Base-by-base conservation (phyloP, 2,888 invertebrate genomes). In the Leucophora obtusa region DNA sequence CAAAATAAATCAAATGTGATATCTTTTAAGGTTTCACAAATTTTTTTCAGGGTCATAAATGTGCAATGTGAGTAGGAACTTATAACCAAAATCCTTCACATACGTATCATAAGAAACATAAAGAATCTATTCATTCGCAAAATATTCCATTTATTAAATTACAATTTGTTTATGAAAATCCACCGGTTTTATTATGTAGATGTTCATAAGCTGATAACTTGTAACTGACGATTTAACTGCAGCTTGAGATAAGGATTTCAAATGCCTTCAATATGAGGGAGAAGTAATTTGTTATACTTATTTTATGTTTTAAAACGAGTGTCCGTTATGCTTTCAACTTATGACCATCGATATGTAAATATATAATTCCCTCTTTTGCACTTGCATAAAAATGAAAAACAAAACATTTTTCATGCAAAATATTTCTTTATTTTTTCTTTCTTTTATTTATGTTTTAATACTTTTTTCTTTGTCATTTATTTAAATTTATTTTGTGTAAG, bases 81-180 rank as follows among this genome's bases (percentile, higher is more conserved):
- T 38, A 38, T 38, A 11, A 38, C 2, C 11, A 38, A 11, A 11
- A 11, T 38, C 38, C 2, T 38, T 38, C 11, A 38, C 38, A 38
- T 11, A 38, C 1, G 8, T 2, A 38, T 38, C 2, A 11, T 4
- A 10, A 38, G 14, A 38, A 38, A 11, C 38, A 38, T 47, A 47
- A 47, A 47, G 14, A 5, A 47, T n/a, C 43, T 14, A 47, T 47
- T 47, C n/a, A 47, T 14, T 47, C 6, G 11, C 11, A 38, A 38
- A 38, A 38, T 47, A 47, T 47, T 47, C 43, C 81, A 77, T 73
- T 70, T 73, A 43, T 77, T 54, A 73, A 81, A 81, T 77, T 70
- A 43, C 60, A 77, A 51, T 66, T 81, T 73, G 63, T 65, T 73
- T 70, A 70, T 63, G 51, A 11, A 73, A 81, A 81, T 74, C 77